These are phyloP conservation scores for Pammene fasciana DNA, from an alignment of 2,888 invertebrate species.

Conservation along the genomic window DNA sequence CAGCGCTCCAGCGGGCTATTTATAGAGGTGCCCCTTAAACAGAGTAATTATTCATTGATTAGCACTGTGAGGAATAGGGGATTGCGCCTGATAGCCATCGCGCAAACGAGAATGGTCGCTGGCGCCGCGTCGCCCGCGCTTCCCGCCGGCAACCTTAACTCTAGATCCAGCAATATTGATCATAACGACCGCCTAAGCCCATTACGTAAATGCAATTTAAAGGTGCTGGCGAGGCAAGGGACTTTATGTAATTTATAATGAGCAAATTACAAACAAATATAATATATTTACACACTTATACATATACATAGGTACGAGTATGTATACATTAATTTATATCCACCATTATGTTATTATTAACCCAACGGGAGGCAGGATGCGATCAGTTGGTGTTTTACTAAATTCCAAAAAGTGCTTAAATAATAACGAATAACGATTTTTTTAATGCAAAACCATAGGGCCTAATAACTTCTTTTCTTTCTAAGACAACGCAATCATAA, in stretches of 20 bases:
- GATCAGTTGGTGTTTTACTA: too few species aligned
- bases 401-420: too few species aligned
- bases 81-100: slow-evolving; percentile 83
- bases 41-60: slow-evolving; percentile 84
- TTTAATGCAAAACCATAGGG: too few species aligned
- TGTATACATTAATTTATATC: too few species aligned
- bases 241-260: neutral
- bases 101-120: slow-evolving; percentile 78
- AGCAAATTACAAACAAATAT: neutral
- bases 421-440: too few species aligned
- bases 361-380: too few species aligned
- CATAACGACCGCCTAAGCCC: slow-evolving; percentile 15
- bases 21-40: slow-evolving; percentile 84
- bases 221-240: neutral
- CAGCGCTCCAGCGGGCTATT: slow-evolving; percentile 83
- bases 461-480: too few species aligned
- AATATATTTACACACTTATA: neutral
- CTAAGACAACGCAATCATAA: too few species aligned
- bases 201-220: slow-evolving; percentile 15
- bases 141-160: slow-evolving; percentile 52
- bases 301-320: too few species aligned
- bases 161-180: slow-evolving; percentile 29
- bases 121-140: slow-evolving; percentile 68
- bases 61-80: slow-evolving; percentile 83
- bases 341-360: too few species aligned